Base-by-base conservation (phyloP, 1,140 invertebrate genomes). In the Bombyx mandarina region DNA sequence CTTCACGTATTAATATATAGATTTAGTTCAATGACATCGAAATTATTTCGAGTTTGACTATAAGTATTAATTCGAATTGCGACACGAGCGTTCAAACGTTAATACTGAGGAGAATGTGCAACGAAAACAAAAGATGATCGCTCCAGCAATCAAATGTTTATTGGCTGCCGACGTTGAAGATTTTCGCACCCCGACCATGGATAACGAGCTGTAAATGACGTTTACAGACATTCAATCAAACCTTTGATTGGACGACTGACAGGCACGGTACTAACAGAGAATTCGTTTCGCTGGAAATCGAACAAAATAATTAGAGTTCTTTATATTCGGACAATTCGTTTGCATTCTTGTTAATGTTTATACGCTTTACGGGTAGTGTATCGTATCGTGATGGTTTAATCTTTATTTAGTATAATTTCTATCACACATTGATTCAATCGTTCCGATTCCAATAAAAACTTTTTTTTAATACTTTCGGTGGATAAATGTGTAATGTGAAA, bases 141-240 rank as follows among this genome's bases (percentile, higher is more conserved):
- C 53, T 50, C 44, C 54, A 59, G 73, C 65, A 67, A 71, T 77
- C 68, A 79, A 77, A 73, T 65, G 67, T 82, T 82, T 82, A 82
- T 82, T 67, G 71, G 65, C 65, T 75, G 71, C 58, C 61, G 68
- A 72, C 66, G 61, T 52, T 44, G 51, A 55, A 7, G 51, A 45
- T 44, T 54, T 66, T 69, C 70, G 63, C 71, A 69, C 72, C 67
- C 62, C 61, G 56, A 76, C 66, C 72, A 72, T 73, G 69, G 67
- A 71, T 81, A 81, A 77, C 78, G 77, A 79, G 69, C 69, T 62
- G 63, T 78, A 74, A 82, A 78, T 73, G 79, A 74, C 68, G 74
- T 73, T 68, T 65, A 72, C 73, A 58, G 66, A 71, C 71, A 69
- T 80, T 80, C 76, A 80, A 80, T 80, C 75, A 76, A 75, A 76